Base-by-base conservation (phyloP, 2,113 vertebrate species). In the Hippocampus abdominalis region DNA sequence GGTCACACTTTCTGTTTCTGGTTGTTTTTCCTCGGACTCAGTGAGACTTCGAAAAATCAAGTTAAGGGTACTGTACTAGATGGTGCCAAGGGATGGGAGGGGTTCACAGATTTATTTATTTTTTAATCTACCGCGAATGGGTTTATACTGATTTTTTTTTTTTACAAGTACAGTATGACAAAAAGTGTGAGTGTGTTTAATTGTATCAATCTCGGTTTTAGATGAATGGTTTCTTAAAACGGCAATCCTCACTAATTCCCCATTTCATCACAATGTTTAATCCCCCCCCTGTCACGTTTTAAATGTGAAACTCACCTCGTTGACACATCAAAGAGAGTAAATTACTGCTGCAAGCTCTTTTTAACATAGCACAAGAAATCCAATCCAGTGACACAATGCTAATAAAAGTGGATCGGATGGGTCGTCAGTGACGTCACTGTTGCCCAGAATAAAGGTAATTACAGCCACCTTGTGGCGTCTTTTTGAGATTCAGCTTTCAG, bases 181-280 rank as follows among this genome's bases (percentile, higher is more conserved):
- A 11, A 44, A 44, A 44, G 29, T 32, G 48, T 49, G 48, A 7
- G 53, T n/a, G 23, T 57, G 32, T 29, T 36, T 64, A 32, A 15
- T 2, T 48, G 11, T 36, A 36, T 36, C 32, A 0, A 53, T 61
- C 51, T 67, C 57, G 7, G 11, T 67, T 63, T 46, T 53, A 64
- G 20, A 65, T 36, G 11, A 21, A 48, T 12, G 15, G 68, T 18
- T 40, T 20, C 59, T 48, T 57, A 23, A 74, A 13, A 27, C 11
- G 66, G 61, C 27, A 21, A 51, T 71, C 53, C 4, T 64, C 81
- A 67, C 10, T 5, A 49, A 72, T 71, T 83, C 63, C 54, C 49
- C 56, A 23, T 70, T 12, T 78, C 21, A 71, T 74, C 71, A 16
- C 36, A 77, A n/a, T 66, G 66, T 42, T 48, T 32, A 60, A 36